Percentiles rank a stretch among this genome's conserved stretches.
phyloP scores from a whole-genome alignment of 2,113 vertebrate genomes.

The Condylura cristata region DNA sequence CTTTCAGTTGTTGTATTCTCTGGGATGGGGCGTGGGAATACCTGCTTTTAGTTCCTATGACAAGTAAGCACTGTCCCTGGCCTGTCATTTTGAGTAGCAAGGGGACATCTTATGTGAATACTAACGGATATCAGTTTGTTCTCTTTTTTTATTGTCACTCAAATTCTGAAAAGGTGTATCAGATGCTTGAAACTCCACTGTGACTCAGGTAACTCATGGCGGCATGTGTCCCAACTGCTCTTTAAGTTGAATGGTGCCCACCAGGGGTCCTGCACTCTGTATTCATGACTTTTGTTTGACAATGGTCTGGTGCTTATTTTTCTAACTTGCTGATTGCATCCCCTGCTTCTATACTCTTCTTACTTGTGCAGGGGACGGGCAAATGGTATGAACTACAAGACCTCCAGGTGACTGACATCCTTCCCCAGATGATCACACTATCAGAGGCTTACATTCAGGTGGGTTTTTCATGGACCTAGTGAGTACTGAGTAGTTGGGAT shows the following conservation, averaged over 20 bases:
- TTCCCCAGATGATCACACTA: conserved; percentile 98
- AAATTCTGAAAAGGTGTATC: neutral
- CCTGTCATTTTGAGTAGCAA: neutral
- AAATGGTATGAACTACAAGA: conserved; percentile 99
- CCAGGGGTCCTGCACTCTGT: neutral
- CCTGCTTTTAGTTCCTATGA: neutral
- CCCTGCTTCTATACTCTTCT: neutral
- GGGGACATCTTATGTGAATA: neutral
- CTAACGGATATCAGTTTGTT: neutral
- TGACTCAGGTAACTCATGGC: neutral
- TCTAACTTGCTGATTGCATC: neutral
- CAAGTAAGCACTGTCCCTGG: neutral
- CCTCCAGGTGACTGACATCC: conserved; percentile 96
- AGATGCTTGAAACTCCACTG: neutral
- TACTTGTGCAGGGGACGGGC: conserved; percentile 91
- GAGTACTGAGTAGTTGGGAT: neutral
- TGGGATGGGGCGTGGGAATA: neutral
- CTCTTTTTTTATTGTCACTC: neutral
- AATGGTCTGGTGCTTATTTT: neutral
- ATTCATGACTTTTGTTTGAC: neutral
- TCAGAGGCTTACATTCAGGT: conserved; percentile 99
- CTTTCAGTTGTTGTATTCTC: neutral
- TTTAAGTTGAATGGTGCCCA: neutral
- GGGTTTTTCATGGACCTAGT: neutral
- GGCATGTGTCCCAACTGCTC: neutral